Evolutionary conservation across 1,140 invertebrate genomes (phyloP), one percentile per base, ranked within the genome.

Genomic region (Heliothis virescens): DNA sequence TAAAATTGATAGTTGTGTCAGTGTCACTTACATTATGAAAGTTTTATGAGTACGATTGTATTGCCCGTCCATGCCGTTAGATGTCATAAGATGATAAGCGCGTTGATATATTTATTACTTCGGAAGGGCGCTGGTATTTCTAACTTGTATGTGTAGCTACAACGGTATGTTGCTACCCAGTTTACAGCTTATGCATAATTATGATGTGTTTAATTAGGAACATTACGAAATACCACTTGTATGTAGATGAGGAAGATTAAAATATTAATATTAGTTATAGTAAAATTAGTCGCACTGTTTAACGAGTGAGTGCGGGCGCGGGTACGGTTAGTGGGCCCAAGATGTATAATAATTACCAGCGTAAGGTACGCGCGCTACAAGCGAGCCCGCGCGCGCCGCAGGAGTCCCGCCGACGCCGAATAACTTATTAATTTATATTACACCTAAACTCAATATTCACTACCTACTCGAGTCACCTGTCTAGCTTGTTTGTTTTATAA

Each of bases 371-470:
- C 21, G 21, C 21, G 21, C 21, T 26, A 26, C 21, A 2, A 26
- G 21, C 21, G 21, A 26, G 21, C 21, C 21, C 21, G 21, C 21
- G 21, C 21, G 21, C 21, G 21, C 21, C 82, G 83, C 91, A 84
- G 92, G 92, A 86, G 85, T 76, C 79, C 89, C 26, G 21, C 85
- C 21, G 73, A 82, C 86, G 82, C 84, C 75, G 81, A 85, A 92
- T 90, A 89, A 91, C 86, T 92, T 92, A 92, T 92, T 93, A 91
- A 94, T 91, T 93, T 92, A 92, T 94, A 92, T 90, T 90, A 88
- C 87, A 85, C 84, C 86, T 92, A 84, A 86, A 88, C 88, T 81
- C 86, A 86, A 41, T 84, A 88, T 85, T 79, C 86, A 89, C 86
- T 87, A 84, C 86, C 83, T 83, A 86, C 84, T 83, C 82, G 81